Evolutionary conservation across 1,140 invertebrate species (phyloP), one percentile per base, ranked within the genome.

Genomic region (Papilio polyxenes): DNA sequence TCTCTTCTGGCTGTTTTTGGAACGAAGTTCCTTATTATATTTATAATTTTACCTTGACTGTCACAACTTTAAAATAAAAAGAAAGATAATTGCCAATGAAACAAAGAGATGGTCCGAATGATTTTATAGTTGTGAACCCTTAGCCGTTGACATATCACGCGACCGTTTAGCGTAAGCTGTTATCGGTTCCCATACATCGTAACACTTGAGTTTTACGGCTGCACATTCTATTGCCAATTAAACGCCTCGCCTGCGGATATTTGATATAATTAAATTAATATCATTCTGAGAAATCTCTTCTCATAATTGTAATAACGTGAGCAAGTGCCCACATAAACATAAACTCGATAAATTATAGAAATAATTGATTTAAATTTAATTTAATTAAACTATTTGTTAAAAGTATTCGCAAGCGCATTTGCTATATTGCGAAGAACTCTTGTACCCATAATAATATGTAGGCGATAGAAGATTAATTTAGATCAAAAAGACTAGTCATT

Each of bases 121-220:
- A 77, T 77, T 77, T 10, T 8, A 56, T 37, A 56, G 23, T 72
- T 72, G 65, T 49, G 23, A 77, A 56, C 40, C 56, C 40, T 44
- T 3, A 62, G 51, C 76, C 5, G 76, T 79, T 79, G 76, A 79
- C 76, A 79, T 79, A 79, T 79, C 76, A 79, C 76, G 76, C 76
- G 53, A 79, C 20, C 76, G 53, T 79, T 79, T 79, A 79, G 56
- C 76, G 76, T 59, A 53, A 79, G 76, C 23, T 20, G 49, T 77
- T 79, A 79, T 79, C 76, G 76, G 15, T 79, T 79, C 76, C 53
- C 76, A 79, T 79, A 79, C 31, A 79, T 79, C 76, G 76, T 62
- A 59, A 62, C 51, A n/a, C 23, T 40, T 40, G 76, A 79, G 76
- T 79, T 79, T 79, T 79, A 79, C 53, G 53, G 37, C 51, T 11